A percentile compares a stretch with the other conserved stretches of the same genome.
These are phyloP conservation scores for Pristionchus exspectatus DNA, from an alignment of 2,888 invertebrate species.

Conservation along the genomic window DNA sequence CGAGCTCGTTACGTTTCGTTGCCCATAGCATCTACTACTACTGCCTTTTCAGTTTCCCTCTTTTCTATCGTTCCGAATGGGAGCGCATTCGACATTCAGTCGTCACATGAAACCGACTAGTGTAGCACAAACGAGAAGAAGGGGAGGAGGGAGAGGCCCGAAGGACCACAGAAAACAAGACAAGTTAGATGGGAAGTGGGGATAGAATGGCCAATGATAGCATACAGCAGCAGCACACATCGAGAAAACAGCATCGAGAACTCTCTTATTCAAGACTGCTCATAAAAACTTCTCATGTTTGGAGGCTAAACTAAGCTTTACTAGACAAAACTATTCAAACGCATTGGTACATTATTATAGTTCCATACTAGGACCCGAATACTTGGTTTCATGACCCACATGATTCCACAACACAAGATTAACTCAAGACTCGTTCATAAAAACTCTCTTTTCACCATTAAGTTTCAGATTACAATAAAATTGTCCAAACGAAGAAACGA, in stretches of 20 bases:
- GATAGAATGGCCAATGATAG: neutral
- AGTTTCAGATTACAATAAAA: neutral
- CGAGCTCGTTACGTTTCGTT: neutral
- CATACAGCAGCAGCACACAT: neutral
- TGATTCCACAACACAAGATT: too few species aligned
- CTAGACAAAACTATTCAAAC: too few species aligned
- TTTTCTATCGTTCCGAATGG: conserved; percentile 31
- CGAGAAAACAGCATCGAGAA: neutral
- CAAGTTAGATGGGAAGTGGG: neutral
- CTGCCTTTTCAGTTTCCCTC: neutral
- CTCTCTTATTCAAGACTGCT: neutral
- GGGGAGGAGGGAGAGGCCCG: neutral
- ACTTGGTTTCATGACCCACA: too few species aligned
- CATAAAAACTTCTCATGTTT: too few species aligned
- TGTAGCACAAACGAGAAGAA: neutral
- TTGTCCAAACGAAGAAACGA: neutral
- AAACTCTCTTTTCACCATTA: neutral
- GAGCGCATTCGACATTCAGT: conserved; percentile 43
- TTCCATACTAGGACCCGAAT: too few species aligned
- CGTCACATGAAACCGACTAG: conserved; percentile 31
- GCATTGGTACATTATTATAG: too few species aligned
- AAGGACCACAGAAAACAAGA: neutral
- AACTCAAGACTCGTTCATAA: too few species aligned
- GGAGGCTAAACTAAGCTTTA: too few species aligned
- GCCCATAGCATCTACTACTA: neutral